Base-by-base conservation (phyloP, 2,797 vertebrate species). In the Neosilurus mollespiculum region DNA sequence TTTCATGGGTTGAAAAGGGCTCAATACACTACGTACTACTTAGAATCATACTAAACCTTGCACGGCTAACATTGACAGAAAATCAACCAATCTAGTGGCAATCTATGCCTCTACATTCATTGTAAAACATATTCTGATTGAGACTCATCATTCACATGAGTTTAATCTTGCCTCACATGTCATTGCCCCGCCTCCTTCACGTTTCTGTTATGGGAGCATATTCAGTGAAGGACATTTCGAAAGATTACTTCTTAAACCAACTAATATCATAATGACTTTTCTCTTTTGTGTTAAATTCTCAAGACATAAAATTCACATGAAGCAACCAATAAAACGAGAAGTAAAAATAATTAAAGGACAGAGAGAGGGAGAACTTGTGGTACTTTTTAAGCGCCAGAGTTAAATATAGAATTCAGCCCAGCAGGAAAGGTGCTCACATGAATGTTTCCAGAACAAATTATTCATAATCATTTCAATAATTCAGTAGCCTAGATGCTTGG, bases 331-430 rank as follows among this genome's bases (percentile, higher is more conserved):
- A 51, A 51, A 16, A n/a, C 30, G 43, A 54, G 2, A 0, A 73
- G 69, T 66, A 78, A n/a, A 58, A 37, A 7, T 49, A 34, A 61
- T 14, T n/a, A 34, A 61, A 22, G 20, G 65, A 67, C 43, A 78
- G 26, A 54, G n/a, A 80, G 69, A 84, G 70, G 81, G 82, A 83
- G 77, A 77, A 84, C 87, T 51, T 79, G 58, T 84, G 59, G 80
- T 87, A 80, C 62, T 83, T 88, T 78, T 84, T 78, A n/a, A 67
- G 77, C 65, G 61, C 53, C 22, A 56, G 82, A 79, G 90, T 93
- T 93, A 94, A 93, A 94, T 92, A 92, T 93, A 94, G 93, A 92
- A 86, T 79, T 85, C 88, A 84, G 87, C 90, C 91, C 82, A 90
- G 89, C 85, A 82, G 54, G 80, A 82, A 64, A 70, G 70, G 80